phyloP scores from a whole-genome alignment of 2,113 vertebrate genomes.

The Dromiciops gliroides region DNA sequence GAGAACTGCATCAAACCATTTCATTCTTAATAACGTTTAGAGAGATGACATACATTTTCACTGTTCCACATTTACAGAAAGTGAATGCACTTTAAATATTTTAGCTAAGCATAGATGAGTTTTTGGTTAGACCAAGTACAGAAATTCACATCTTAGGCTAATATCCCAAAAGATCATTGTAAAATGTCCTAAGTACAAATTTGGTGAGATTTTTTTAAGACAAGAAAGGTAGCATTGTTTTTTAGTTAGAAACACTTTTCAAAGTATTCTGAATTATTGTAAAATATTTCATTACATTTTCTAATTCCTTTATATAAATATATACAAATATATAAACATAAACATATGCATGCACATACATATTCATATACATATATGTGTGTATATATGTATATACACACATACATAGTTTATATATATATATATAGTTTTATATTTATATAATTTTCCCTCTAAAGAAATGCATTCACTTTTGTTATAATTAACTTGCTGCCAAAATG shows the following conservation, averaged over 20 bases:
- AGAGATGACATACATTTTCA: slow-evolving; percentile 47
- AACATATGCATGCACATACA: too few species aligned
- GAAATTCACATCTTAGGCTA: slow-evolving; percentile 56
- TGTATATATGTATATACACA: too few species aligned
- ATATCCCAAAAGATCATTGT: neutral
- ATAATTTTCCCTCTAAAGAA: slow-evolving; percentile 83
- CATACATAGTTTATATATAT: slow-evolving; percentile 69
- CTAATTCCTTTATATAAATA: slow-evolving; percentile 78
- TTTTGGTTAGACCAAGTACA: slow-evolving; percentile 52
- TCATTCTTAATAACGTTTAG: slow-evolving; percentile 42
- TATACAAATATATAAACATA: too few species aligned
- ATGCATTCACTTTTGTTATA: slow-evolving; percentile 90
- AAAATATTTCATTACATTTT: slow-evolving; percentile 90
- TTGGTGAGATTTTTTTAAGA: neutral
- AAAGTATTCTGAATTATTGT: slow-evolving; percentile 86
- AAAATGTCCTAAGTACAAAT: slow-evolving; percentile 47
- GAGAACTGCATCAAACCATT: slow-evolving; percentile 56
- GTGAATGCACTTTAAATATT: slow-evolving; percentile 39
- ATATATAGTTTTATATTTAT: slow-evolving; percentile 81
- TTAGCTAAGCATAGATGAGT: neutral
- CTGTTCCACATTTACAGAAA: slow-evolving; percentile 54
- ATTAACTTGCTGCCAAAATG: slow-evolving; percentile 95
- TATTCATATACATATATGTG: slow-evolving; percentile 61
- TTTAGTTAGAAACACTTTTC: slow-evolving; percentile 78
- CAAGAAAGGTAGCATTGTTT: slow-evolving; percentile 54